Conservation (phyloP, 2,888 invertebrate genomes). For the Caenorhabditis doughertyi region DNA sequence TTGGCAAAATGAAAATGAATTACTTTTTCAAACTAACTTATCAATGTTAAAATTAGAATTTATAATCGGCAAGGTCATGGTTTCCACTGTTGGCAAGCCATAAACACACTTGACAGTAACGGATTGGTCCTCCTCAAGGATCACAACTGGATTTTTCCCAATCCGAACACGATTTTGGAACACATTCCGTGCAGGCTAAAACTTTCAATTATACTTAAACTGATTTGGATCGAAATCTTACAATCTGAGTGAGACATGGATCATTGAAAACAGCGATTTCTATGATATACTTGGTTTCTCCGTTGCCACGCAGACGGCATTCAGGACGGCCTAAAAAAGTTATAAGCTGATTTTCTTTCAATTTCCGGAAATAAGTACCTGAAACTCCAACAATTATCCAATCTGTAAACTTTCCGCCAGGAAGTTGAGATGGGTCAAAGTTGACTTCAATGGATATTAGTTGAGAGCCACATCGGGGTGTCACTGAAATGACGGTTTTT, state of each 20-base stretch:
- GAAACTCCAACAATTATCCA: constrained; percentile 81
- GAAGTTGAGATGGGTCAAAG: constrained; percentile 74
- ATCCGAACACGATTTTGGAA: constrained; percentile 82
- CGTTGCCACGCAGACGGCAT: constrained; percentile 81
- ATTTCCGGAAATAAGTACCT: no score
- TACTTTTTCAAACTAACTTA: constrained; percentile 49
- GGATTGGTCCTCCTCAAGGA: constrained; percentile 77
- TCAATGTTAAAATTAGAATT: constrained; percentile 79
- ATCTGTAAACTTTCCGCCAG: constrained; percentile 78
- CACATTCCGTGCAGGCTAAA: constrained; percentile 76
- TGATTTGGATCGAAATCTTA: constrained; percentile 43
- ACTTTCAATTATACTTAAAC: not conserved
- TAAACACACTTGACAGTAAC: constrained; percentile 77
- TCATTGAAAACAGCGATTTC: constrained; percentile 82
- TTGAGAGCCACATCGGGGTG: constrained; percentile 77
- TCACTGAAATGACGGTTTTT: constrained; percentile 70
- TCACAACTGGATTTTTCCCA: constrained; percentile 80
- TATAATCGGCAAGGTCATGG: constrained; percentile 75
- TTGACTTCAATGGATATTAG: constrained; percentile 79
- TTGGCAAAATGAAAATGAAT: not conserved
- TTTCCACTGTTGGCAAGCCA: constrained; percentile 78
- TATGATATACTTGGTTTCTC: constrained; percentile 80
- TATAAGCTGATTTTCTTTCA: no score
- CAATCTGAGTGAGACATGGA: constrained; percentile 80
- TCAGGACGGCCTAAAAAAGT: constrained; percentile 71